Base-by-base conservation (phyloP, 2,888 invertebrate species). In the Pyralis farinalis region DNA sequence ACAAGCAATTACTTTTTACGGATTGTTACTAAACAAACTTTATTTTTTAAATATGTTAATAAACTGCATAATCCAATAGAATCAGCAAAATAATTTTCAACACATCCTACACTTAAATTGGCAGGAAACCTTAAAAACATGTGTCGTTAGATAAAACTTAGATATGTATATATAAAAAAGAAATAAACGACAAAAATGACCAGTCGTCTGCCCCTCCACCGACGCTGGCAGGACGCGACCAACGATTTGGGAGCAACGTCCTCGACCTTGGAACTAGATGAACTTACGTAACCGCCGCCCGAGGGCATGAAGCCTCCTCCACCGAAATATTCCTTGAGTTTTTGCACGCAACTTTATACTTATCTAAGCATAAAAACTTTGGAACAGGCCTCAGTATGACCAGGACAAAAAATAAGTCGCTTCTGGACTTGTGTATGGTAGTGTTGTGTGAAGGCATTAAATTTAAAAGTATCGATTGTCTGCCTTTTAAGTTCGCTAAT, bases 201-300 rank as follows among this genome's bases (percentile, higher is more conserved):
- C 72, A 64, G 68, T 66, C 62, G 58, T 55, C 16, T 66, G 69
- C 76, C 72, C 70, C 73, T 61, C 72, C 73, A 74, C 65, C 29
- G 16, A 7, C 31, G 31, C 31, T 31, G 63, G 63, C 73, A 80
- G 86, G 86, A 85, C 80, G 78, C 79, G 80, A 79, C 81, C 85
- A 80, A 82, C 82, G 79, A 79, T 82, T 84, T 81, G 87, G 87
- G 88, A 85, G 82, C 88, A 88, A 86, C 74, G 88, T 78, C 86
- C 88, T 72, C 86, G 85, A 77, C 88, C 88, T 88, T 88, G 88
- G 78, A 76, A 70, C 81, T 88, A 88, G 88, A 84, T 86, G 87
- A 85, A 86, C 86, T 86, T 86, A 87, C 72, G 78, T 84, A 85
- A 87, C 86, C 82, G 74, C 69, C 68, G 72, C 74, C 70, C 58